Evolutionary conservation across 2,113 vertebrate genomes (phyloP).

Genomic region (Pseudopipra pipra): DNA sequence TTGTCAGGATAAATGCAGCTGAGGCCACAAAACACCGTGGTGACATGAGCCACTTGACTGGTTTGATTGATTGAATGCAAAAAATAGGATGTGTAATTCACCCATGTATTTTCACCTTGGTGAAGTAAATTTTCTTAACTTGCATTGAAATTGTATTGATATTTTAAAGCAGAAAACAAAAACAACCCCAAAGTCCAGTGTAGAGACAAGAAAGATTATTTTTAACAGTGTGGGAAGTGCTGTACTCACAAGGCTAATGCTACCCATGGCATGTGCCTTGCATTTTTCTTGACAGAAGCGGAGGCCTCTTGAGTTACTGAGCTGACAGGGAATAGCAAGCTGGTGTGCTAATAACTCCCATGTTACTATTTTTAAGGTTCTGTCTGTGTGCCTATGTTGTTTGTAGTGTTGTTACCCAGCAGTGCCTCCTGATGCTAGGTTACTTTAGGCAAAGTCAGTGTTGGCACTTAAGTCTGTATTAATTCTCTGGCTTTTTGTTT

Average conservation of each 20-base stretch:
- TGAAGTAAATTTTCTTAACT: background rate
- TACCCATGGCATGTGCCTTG: background rate
- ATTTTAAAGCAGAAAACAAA: background rate
- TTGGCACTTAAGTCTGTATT: background rate
- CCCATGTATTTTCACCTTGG: background rate
- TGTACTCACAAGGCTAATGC: constrained; percentile 30
- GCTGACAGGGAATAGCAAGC: constrained; percentile 35
- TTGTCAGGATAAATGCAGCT: background rate
- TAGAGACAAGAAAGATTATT: constrained; percentile 32
- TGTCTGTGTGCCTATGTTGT: background rate
- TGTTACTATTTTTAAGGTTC: constrained; percentile 42
- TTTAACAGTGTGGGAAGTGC: constrained; percentile 36
- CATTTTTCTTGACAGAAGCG: constrained; percentile 15
- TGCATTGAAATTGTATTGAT: background rate
- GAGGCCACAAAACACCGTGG: background rate
- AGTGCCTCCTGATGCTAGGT: background rate
- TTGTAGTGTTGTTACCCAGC: background rate
- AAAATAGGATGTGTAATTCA: background rate
- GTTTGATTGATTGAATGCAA: background rate
- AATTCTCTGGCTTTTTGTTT: background rate
- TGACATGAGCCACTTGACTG: background rate
- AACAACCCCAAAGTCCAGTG: rapidly evolving
- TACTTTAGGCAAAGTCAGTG: background rate
- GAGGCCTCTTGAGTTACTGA: background rate
- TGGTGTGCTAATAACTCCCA: constrained; percentile 6